Percentiles rank a stretch among this genome's conserved stretches.
phyloP scores from a whole-genome alignment of 2,888 invertebrate genomes.

The Xanthia icteritia region DNA sequence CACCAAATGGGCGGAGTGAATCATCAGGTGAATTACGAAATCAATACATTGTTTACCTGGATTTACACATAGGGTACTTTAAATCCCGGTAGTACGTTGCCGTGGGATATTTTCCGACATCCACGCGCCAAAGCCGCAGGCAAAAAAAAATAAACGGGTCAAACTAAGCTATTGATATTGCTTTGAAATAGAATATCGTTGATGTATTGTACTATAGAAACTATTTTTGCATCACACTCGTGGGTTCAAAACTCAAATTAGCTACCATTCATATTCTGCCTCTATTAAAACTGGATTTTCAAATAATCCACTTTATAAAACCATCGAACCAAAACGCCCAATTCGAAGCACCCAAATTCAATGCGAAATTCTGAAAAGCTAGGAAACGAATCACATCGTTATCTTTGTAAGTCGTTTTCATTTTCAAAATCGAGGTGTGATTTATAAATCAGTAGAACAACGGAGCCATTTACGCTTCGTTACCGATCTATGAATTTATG shows the following conservation, averaged over 20 bases:
- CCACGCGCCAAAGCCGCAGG: no score
- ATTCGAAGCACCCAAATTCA: slow-evolving; percentile 17
- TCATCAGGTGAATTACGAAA: no score
- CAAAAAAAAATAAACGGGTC: not conserved
- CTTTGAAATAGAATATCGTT: not conserved
- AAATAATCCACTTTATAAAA: slow-evolving; percentile 1
- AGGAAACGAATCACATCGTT: slow-evolving; percentile 36
- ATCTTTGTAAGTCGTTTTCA: slow-evolving; percentile 44
- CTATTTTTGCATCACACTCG: not conserved
- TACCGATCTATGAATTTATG: slow-evolving; percentile 49
- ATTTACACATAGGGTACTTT: no score
- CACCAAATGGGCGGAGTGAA: no score
- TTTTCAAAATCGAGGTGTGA: slow-evolving; percentile 55
- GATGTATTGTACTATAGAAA: not conserved
- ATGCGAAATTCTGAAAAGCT: slow-evolving; percentile 14
- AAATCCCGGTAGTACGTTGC: no score
- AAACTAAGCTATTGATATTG: not conserved
- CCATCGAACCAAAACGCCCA: not conserved
- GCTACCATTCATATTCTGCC: not conserved
- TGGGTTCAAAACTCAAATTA: not conserved
- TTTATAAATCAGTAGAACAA: slow-evolving; percentile 58
- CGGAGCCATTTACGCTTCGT: slow-evolving; percentile 52
- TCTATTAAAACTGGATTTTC: not conserved
- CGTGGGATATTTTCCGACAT: no score
- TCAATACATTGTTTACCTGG: no score